Conservation (phyloP, 2,113 vertebrate species). For the Ochotona curzoniae region DNA sequence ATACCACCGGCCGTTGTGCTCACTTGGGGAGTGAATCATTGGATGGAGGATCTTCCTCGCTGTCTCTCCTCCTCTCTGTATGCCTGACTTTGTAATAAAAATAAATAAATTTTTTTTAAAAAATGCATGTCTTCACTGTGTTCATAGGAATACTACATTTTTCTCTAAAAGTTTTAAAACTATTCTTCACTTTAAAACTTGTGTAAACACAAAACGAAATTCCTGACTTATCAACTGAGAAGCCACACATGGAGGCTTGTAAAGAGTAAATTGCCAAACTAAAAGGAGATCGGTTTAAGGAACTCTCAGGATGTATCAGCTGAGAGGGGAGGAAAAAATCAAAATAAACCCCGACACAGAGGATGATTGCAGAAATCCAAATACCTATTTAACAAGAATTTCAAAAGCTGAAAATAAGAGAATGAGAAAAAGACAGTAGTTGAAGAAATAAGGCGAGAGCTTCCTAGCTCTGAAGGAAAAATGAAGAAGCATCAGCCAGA, state of each 20-base stretch:
- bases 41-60: too few species aligned
- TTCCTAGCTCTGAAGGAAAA: not conserved
- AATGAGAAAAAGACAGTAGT: not conserved
- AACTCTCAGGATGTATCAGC: too few species aligned
- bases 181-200: not conserved
- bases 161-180: not conserved
- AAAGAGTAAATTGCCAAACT: not conserved
- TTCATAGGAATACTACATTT: not conserved
- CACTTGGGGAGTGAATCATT: too few species aligned
- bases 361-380: not conserved
- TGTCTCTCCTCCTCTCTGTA: too few species aligned
- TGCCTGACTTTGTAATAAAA: too few species aligned
- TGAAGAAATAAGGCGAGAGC: not conserved
- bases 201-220: conserved; percentile 9
- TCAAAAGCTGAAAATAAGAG: not conserved
- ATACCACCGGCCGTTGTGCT: too few species aligned
- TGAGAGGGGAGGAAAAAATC: too few species aligned
- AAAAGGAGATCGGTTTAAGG: not conserved
- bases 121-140: not conserved
- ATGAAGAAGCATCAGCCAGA: not conserved
- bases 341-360: not conserved
- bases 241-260: not conserved
- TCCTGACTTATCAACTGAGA: not conserved
- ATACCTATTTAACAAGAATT: not conserved
- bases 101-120: not conserved